Base-by-base conservation (phyloP, 2,113 vertebrate genomes). In the Podarcis muralis region DNA sequence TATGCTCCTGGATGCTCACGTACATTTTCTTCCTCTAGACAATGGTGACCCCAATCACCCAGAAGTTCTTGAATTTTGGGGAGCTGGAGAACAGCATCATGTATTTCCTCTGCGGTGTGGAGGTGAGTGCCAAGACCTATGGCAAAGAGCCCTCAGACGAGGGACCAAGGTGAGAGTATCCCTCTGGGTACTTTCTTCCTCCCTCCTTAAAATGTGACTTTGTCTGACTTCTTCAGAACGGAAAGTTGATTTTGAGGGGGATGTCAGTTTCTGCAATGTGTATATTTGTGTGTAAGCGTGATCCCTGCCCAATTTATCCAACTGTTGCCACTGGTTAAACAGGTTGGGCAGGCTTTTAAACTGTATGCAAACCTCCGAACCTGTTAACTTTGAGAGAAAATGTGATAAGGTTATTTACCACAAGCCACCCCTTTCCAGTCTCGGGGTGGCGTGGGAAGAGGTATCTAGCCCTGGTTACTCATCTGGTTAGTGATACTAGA, bases 21-120 rank as follows among this genome's bases (percentile, higher is more conserved):
- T 53, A 25, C 18, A 11, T n/a, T 76, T 86, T 11, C 18, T 40
- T 82, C 68, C 2, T 48, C 91, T 23, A 98, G 97, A 98, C 97
- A 6, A 97, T 98, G 97, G 97, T 98, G 91, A 98, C 98, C 3
- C 98, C 98, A 1, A 79, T 98, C 90, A 98, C 97, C 1, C 98
- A 98, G 94, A 96, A 93, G 84, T 97, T 96, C 94, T 97, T 98
- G 53, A 92, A 92, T 90, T 98, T 98, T 1, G 96, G 97, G 0
- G 98, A 98, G 95, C 94, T 98, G 91, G 97, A 98, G 95, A 98
- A 98, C 95, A 98, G 97, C 6, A 89, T 98, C 81, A 97, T 98
- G 97, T 98, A 98, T 96, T 97, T 97, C 66, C 89, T 98, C 9
- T 97, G 97, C 32, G 97, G 97, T 1, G 93, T 98, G 79, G 97